Evolutionary conservation across 2,888 invertebrate genomes (phyloP), one percentile per base, ranked within the genome.

Genomic region (Geophilus truncorum): DNA sequence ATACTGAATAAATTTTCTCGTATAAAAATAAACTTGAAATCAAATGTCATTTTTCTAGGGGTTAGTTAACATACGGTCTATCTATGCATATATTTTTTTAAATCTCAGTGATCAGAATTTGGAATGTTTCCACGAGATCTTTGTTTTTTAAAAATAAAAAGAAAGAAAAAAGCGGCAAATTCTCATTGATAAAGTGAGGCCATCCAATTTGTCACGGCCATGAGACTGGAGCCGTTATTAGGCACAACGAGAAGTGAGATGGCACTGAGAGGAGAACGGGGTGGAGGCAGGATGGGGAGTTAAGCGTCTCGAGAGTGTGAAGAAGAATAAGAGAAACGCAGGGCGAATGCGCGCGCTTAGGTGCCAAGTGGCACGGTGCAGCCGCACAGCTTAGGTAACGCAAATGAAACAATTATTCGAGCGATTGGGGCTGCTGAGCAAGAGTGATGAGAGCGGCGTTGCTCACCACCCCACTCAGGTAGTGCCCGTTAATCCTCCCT

Each of bases 151-250:
- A 32, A 32, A 4, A 4, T 12, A 12, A 40, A 40, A 40, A 51
- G 28, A 28, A 70, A 12, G 15, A 40, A 40, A 51, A 70, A 28
- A 70, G 70, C 3, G 45, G 36, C 51, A 36, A 81, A 81, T 81
- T 79, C 79, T 30, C 28, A 79, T 79, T 79, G 81, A 79, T 81
- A 76, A 81, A 80, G 45, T 45, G 40, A 28, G 78, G 78, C 34
- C 40, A 78, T 25, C 81, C 79, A 80, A 81, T 81, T 81, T 81
- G 81, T 81, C 81, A 81, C 79, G 81, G 32, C 57, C 51, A n/a
- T 51, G 51, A 51, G 34, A 28, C 78, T 79, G 81, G 76, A 75
- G 77, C 80, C 81, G 77, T 81, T 78, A 81, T 81, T 80, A 76
- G 77, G 28, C 78, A 21, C 45, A 36, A 36, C 62, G 32, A 32